A percentile compares a stretch with the other conserved stretches of the same genome.
These are phyloP conservation scores for Morone chrysops DNA, from an alignment of 2,113 vertebrate genomes.

Conservation along the genomic window DNA sequence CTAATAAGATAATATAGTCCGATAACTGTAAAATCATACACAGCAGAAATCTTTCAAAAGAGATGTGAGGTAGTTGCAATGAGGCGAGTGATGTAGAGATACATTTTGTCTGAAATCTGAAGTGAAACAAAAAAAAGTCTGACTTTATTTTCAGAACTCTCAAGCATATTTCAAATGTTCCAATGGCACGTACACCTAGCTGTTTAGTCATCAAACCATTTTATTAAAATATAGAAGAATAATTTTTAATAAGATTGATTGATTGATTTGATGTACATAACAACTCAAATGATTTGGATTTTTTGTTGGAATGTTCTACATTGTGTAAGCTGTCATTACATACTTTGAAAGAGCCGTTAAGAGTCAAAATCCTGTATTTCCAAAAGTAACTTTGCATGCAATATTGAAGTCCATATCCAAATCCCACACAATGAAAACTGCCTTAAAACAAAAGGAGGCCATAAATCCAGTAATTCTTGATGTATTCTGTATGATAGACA, in stretches of 20 bases:
- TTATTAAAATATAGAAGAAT: too few relatives aligned
- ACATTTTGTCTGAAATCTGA: too few relatives aligned
- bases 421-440: slow-evolving; percentile 2
- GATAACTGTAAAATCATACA: neutral
- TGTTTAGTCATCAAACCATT: too few relatives aligned
- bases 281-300: neutral
- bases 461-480: neutral
- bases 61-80: too few relatives aligned
- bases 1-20: neutral
- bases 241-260: too few relatives aligned
- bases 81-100: neutral
- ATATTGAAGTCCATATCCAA: neutral
- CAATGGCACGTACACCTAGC: too few relatives aligned
- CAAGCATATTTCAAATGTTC: neutral
- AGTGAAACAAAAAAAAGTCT: too few relatives aligned
- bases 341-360: neutral
- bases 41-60: neutral
- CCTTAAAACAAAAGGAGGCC: neutral
- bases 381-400: slow-evolving; percentile 1
- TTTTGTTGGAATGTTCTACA: neutral
- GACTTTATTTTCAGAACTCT: too few relatives aligned
- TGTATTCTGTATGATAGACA: neutral
- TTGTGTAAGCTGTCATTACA: neutral
- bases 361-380: neutral
- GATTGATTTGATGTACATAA: too few relatives aligned